These are phyloP conservation scores for Drosophila setifemur DNA, from an alignment of 1,140 invertebrate genomes.

Conservation along the genomic window DNA sequence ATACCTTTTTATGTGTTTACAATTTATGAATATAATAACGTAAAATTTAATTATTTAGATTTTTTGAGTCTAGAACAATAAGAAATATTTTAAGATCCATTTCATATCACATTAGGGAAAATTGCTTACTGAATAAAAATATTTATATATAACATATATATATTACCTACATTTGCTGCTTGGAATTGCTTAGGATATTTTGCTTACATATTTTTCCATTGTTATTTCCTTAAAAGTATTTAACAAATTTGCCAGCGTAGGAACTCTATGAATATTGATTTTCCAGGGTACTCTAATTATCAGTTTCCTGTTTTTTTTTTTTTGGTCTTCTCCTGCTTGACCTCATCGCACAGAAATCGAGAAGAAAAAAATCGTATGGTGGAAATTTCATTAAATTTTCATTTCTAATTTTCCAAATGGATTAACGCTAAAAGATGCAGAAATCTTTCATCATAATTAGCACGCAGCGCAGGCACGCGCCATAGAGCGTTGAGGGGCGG, in stretches of 20 bases:
- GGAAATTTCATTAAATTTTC: constrained; percentile 80
- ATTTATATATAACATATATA: too few species aligned
- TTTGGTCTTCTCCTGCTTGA: constrained; percentile 7
- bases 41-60: too few species aligned
- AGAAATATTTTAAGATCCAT: too few species aligned
- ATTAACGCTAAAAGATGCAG: constrained; percentile 79
- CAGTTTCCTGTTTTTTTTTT: neutral
- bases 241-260: neutral
- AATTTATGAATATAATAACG: too few species aligned
- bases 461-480: constrained; percentile 55
- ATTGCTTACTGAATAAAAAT: too few species aligned
- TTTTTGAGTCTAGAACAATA: too few species aligned
- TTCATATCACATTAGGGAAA: too few species aligned
- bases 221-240: too few species aligned
- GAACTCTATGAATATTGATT: neutral
- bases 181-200: too few species aligned
- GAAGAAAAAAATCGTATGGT: constrained; percentile 42
- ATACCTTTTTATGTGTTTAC: too few species aligned
- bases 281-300: neutral
- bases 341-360: neutral
- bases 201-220: too few species aligned
- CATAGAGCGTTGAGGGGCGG: constrained; percentile 2
- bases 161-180: too few species aligned
- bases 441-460: constrained; percentile 81
- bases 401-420: constrained; percentile 81